Conservation (phyloP, 2,888 invertebrate species). For the Drosophila falleni region DNA sequence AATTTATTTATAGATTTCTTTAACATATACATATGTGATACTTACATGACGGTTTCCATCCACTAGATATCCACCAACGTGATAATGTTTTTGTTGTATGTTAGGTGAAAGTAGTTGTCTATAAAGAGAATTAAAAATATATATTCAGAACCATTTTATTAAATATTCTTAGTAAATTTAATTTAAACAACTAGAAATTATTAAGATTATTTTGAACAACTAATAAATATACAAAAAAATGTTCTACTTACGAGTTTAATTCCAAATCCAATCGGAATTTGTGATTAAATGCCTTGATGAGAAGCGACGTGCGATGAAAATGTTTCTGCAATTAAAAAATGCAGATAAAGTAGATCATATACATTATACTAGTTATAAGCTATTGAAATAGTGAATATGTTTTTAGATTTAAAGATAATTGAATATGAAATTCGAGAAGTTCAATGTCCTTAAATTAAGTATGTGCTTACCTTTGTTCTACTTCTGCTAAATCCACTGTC, state of each 20-base stretch:
- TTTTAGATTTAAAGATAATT: too few relatives aligned
- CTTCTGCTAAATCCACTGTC: slow-evolving; percentile 84
- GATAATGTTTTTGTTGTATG: slow-evolving; percentile 95
- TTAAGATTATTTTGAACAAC: not conserved
- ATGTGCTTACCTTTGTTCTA: slow-evolving; percentile 82
- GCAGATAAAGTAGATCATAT: not conserved
- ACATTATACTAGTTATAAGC: not conserved
- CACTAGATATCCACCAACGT: slow-evolving; percentile 91
- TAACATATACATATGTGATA: slow-evolving; percentile 25
- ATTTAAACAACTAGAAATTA: not conserved
- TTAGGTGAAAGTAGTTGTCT: slow-evolving; percentile 97
- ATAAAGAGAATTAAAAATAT: slow-evolving; percentile 63
- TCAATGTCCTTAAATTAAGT: not conserved
- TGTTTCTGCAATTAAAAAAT: slow-evolving; percentile 89
- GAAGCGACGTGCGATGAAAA: slow-evolving; percentile 96
- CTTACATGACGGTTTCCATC: slow-evolving; percentile 86
- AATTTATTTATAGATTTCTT: too few relatives aligned
- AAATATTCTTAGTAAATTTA: not conserved
- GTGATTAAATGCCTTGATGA: slow-evolving; percentile 98
- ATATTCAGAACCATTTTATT: not conserved
- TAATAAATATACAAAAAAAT: not conserved
- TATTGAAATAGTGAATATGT: too few relatives aligned
- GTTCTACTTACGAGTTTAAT: slow-evolving; percentile 95
- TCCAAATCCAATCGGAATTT: slow-evolving; percentile 98
- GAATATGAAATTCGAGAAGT: too few relatives aligned